These are phyloP conservation scores for Eleginops maclovinus DNA, from an alignment of 2,113 vertebrate species.

Conservation along the genomic window DNA sequence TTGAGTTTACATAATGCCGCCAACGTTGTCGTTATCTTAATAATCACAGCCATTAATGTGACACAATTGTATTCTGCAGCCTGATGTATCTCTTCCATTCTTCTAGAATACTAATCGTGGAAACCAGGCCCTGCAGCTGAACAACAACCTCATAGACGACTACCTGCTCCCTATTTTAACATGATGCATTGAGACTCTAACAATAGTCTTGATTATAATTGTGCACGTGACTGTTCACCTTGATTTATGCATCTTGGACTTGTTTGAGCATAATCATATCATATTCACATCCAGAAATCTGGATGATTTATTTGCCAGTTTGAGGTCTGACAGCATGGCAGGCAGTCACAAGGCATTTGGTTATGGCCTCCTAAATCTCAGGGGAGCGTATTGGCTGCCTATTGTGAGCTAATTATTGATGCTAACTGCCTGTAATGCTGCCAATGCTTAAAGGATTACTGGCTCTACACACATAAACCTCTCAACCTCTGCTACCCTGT, in stretches of 20 bases:
- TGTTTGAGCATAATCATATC: conserved; percentile 8
- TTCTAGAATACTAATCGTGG: background rate
- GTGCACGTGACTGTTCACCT: background rate
- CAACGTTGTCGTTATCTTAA: background rate
- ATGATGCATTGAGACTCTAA: background rate
- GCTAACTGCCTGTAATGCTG: conserved; percentile 81
- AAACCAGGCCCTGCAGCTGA: background rate
- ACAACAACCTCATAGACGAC: background rate
- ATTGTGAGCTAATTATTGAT: conserved; percentile 81
- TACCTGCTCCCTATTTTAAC: background rate
- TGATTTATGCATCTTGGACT: background rate
- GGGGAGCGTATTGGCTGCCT: conserved; percentile 74
- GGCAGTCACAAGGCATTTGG: conserved; percentile 64
- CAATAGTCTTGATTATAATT: conserved; percentile 6
- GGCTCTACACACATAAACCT: conserved; percentile 62
- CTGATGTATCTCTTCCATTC: background rate
- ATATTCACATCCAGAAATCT: conserved; percentile 18
- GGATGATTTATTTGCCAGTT: conserved; percentile 71
- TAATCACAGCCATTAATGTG: background rate
- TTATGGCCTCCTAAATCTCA: conserved; percentile 79
- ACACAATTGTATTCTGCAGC: background rate
- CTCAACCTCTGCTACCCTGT: conserved; percentile 39
- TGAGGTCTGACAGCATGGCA: conserved; percentile 60
- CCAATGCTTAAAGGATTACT: conserved; percentile 63
- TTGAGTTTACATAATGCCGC: too few relatives aligned